Percentiles rank a stretch among this genome's conserved stretches.
These are phyloP conservation scores for Eupithecia vulgata DNA, from an alignment of 2,888 invertebrate genomes.

Conservation along the genomic window DNA sequence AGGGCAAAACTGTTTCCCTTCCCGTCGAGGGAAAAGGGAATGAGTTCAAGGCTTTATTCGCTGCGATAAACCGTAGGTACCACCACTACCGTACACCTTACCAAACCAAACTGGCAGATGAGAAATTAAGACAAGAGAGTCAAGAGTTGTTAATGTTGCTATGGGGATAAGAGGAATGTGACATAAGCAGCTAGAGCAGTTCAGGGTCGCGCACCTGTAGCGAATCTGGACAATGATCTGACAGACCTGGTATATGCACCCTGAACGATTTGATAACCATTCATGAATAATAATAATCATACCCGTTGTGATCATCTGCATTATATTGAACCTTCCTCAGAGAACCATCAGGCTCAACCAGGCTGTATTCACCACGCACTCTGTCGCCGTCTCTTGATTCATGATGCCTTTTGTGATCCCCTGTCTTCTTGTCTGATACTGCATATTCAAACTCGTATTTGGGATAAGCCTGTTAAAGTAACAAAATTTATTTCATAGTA, in stretches of 20 bases:
- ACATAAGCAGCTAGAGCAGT: neutral
- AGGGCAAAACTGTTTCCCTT: too few species aligned
- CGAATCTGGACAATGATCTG: neutral
- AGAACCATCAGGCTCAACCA: constrained; percentile 84
- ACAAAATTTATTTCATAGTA: neutral
- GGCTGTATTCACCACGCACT: constrained; percentile 83
- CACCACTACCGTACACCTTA: too few species aligned
- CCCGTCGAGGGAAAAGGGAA: too few species aligned
- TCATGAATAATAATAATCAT: constrained; percentile 42
- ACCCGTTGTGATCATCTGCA: constrained; percentile 84
- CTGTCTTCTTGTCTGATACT: constrained; percentile 83
- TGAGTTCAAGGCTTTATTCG: too few species aligned
- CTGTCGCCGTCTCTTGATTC: constrained; percentile 82
- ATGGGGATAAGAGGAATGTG: neutral
- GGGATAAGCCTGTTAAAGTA: constrained; percentile 71
- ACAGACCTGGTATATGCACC: neutral
- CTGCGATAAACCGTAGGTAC: too few species aligned
- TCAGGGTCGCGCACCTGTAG: neutral
- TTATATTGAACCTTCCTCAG: constrained; percentile 83
- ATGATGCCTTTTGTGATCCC: constrained; percentile 82
- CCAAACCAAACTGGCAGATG: neutral
- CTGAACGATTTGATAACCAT: neutral
- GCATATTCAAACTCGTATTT: constrained; percentile 85
- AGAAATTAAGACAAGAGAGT: neutral
- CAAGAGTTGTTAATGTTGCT: neutral